Evolutionary conservation across 2,113 vertebrate species (phyloP).

Genomic region (Meles meles): DNA sequence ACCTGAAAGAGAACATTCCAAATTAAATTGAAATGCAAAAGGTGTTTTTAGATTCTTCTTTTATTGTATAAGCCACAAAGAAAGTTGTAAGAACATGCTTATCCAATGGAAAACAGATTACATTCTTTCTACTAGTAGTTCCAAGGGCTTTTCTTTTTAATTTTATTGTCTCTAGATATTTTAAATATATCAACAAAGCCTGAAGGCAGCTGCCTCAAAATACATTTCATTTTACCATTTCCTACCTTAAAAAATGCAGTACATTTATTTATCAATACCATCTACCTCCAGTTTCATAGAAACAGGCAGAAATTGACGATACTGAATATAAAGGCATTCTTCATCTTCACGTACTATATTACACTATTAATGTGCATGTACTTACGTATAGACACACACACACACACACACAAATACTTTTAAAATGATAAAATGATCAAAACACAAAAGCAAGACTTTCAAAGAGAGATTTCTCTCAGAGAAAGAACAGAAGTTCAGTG

Average conservation of each 20-base stretch:
- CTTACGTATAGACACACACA: fast-evolving
- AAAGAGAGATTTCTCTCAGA: slow-evolving; percentile 42
- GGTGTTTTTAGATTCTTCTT: not conserved
- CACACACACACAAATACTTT: not conserved
- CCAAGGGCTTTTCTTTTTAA: not conserved
- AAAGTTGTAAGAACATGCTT: slow-evolving; percentile 3
- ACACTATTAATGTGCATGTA: not conserved
- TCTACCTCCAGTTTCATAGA: not conserved
- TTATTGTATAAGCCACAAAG: not conserved
- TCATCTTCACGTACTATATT: not conserved
- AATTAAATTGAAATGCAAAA: slow-evolving; percentile 12
- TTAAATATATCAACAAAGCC: not conserved
- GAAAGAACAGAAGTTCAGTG: slow-evolving; percentile 57
- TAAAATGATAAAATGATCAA: slow-evolving; percentile 32
- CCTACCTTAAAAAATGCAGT: not conserved
- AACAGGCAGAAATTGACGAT: not conserved
- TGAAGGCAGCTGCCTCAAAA: not conserved
- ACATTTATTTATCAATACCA: not conserved
- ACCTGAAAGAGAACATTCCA: not conserved
- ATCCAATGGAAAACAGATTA: not conserved
- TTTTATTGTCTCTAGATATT: not conserved
- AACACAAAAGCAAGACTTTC: slow-evolving; percentile 25
- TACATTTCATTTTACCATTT: slow-evolving; percentile 16
- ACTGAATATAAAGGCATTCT: not conserved
- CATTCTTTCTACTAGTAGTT: not conserved